Evolutionary conservation across 2,888 invertebrate species (phyloP).

Genomic region (Amphipoea oculea): DNA sequence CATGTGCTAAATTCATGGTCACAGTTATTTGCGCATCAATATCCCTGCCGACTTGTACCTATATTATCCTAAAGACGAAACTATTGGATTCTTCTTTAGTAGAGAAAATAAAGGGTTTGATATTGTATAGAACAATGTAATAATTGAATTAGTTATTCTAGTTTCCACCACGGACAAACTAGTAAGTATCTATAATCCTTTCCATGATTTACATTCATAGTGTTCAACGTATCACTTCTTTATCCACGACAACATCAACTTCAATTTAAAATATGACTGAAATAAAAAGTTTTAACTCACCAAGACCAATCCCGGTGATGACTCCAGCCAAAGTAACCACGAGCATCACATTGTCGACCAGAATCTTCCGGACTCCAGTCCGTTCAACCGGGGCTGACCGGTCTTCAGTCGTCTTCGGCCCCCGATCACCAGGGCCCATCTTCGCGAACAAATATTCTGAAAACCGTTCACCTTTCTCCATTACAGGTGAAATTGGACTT

Average conservation of each 20-base stretch:
- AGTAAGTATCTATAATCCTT: neutral
- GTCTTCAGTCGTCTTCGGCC: constrained; percentile 91
- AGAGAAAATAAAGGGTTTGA: neutral
- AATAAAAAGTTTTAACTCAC: constrained; percentile 84
- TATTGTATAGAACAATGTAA: neutral
- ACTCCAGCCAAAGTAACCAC: constrained; percentile 95
- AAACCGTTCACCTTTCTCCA: constrained; percentile 93
- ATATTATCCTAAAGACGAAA: neutral
- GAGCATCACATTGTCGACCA: constrained; percentile 94
- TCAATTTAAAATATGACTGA: neutral
- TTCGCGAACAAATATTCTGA: constrained; percentile 95
- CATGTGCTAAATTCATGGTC: neutral
- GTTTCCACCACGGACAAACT: neutral
- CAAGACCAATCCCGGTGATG: constrained; percentile 93
- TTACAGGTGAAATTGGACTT: constrained; percentile 79
- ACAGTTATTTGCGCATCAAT: no score
- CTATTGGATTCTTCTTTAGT: neutral
- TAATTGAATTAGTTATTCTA: constrained; percentile 27
- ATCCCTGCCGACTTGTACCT: neutral
- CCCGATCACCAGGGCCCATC: constrained; percentile 93
- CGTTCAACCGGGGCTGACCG: constrained; percentile 92
- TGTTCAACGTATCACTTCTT: neutral
- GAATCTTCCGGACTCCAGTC: constrained; percentile 92
- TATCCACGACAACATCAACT: neutral
- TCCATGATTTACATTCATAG: neutral